Evolutionary conservation across 1,140 invertebrate genomes (phyloP).

Genomic region (Venustaconcha ellipsiformis): DNA sequence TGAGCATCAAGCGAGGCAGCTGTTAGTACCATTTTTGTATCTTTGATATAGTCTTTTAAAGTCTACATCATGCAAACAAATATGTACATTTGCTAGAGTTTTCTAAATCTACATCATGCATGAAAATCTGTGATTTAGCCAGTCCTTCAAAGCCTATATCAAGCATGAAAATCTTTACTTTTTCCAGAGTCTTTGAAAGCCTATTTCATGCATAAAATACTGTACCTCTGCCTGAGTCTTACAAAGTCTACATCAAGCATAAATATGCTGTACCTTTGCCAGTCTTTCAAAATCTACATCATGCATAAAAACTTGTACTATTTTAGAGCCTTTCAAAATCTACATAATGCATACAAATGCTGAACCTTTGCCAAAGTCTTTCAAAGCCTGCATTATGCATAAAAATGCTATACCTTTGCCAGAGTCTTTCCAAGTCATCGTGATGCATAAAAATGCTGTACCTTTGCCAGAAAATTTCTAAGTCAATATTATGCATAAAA

Average conservation of each 20-base stretch:
- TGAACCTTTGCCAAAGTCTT: background rate
- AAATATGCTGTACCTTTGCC: background rate
- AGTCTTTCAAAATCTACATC: no score
- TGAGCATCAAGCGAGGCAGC: no score
- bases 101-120: background rate
- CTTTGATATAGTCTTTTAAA: no score
- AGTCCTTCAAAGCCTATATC: no score
- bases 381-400: background rate
- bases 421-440: constrained; percentile 17
- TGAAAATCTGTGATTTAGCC: background rate
- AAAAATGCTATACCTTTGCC: background rate
- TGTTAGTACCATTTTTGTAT: no score
- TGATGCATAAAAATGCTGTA: constrained; percentile 40
- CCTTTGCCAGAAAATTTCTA: no score
- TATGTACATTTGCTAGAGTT: no score
- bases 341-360: constrained; percentile 42
- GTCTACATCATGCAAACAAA: no score
- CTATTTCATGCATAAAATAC: constrained; percentile 42
- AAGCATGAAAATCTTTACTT: constrained; percentile 28
- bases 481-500: background rate
- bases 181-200: constrained; percentile 52
- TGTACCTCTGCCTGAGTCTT: background rate
- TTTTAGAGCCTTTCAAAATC: constrained; percentile 34
- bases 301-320: constrained; percentile 15
- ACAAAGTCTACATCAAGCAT: background rate